Percentiles rank a stretch among this genome's conserved stretches.
Evolutionary conservation across 2,113 vertebrate genomes (phyloP).

Genomic region (Coptodon bakossiorum): DNA sequence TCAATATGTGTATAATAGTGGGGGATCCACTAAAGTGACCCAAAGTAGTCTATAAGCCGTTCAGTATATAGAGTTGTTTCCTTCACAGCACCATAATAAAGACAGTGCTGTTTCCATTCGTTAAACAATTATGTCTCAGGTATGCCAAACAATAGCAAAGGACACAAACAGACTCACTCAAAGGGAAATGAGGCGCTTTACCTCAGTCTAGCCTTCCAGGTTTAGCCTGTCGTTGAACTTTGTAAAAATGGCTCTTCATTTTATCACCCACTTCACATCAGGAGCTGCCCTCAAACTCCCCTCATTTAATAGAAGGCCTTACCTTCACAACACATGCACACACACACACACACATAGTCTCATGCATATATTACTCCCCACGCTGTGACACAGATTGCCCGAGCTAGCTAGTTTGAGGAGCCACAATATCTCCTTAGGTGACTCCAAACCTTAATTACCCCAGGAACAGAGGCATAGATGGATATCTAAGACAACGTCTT

Average conservation of each 20-base stretch:
- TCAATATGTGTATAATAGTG: constrained; percentile 6
- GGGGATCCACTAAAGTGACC: background rate
- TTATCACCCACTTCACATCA: constrained; percentile 19
- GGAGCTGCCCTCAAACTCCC: background rate
- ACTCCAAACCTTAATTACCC: constrained; percentile 48
- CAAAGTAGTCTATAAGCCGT: background rate
- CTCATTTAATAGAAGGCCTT: background rate
- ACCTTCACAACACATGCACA: background rate
- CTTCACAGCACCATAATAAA: background rate
- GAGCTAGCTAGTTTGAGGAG: constrained; percentile 12
- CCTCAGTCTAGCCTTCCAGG: background rate
- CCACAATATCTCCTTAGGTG: constrained; percentile 39
- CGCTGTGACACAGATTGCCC: background rate
- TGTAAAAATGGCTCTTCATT: constrained; percentile 14
- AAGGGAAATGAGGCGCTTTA: constrained; percentile 5
- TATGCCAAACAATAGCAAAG: constrained; percentile 3
- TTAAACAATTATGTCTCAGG: constrained; percentile 12
- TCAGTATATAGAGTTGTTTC: background rate
- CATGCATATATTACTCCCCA: background rate
- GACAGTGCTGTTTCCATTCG: background rate
- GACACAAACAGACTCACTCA: constrained; percentile 24
- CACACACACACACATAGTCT: background rate
- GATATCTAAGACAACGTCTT: constrained; percentile 33
- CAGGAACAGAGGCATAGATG: constrained; percentile 18
- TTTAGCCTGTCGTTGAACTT: constrained; percentile 5